A percentile compares a stretch with the other conserved stretches of the same genome.
phyloP scores from a whole-genome alignment of 2,888 invertebrate species.

The Octonoba sinensis region DNA sequence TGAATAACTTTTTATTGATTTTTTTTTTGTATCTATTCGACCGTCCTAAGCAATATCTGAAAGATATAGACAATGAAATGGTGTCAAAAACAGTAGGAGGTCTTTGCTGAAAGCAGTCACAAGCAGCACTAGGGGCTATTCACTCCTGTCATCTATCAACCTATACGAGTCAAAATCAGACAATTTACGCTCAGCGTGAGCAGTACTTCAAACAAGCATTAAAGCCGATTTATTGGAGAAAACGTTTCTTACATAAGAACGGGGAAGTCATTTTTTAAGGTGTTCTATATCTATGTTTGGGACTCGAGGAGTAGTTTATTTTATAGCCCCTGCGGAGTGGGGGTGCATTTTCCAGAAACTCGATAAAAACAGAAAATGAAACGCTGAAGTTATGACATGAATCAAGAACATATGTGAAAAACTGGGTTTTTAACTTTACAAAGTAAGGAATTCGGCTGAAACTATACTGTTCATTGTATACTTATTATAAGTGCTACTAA shows the following conservation, averaged over 20 bases:
- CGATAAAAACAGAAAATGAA: too few species aligned
- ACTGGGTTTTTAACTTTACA: too few species aligned
- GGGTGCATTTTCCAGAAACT: too few species aligned
- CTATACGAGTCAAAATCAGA: conserved; percentile 54
- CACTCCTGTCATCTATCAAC: conserved; percentile 55
- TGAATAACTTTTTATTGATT: too few species aligned
- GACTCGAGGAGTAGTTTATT: not conserved
- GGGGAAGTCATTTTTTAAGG: conserved; percentile 36
- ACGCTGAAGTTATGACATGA: too few species aligned
- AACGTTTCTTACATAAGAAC: conserved; percentile 10
- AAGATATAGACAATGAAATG: conserved; percentile 32
- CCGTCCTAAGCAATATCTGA: too few species aligned
- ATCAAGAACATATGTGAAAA: too few species aligned
- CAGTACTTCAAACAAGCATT: conserved; percentile 36
- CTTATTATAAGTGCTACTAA: too few species aligned
- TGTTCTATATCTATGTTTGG: conserved; percentile 31
- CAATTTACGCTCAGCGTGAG: conserved; percentile 26
- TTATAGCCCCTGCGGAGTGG: too few species aligned
- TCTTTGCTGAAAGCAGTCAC: conserved; percentile 36
- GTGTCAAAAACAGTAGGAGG: conserved; percentile 51
- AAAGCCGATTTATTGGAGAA: conserved; percentile 43
- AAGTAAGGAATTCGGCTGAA: too few species aligned
- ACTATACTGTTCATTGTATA: too few species aligned
- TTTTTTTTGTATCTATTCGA: too few species aligned
- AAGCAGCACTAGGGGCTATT: conserved; percentile 28